A percentile compares a stretch with the other conserved stretches of the same genome.
Evolutionary conservation across 2,797 vertebrate species (phyloP).

Genomic region (Xenops minutus): DNA sequence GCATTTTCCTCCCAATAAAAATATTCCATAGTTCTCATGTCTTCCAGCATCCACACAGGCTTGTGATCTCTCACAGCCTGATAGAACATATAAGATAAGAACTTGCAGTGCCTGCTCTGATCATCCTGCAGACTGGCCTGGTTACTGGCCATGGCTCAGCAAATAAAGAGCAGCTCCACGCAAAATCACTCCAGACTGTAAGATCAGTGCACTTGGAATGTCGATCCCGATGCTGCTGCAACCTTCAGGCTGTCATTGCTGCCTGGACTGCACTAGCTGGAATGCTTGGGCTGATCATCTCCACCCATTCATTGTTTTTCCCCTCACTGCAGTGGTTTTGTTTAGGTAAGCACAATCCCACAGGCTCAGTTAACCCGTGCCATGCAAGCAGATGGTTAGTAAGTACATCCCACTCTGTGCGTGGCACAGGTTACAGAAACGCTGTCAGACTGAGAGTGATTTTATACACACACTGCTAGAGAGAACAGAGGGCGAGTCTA

Average conservation of each 20-base stretch:
- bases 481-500: slow-evolving; percentile 61
- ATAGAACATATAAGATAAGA: slow-evolving; percentile 84
- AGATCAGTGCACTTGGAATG: slow-evolving; percentile 56
- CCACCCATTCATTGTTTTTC: slow-evolving; percentile 74
- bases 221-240: slow-evolving; percentile 64
- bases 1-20: slow-evolving; percentile 84
- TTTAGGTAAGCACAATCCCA: slow-evolving; percentile 73
- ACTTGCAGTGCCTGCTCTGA: slow-evolving; percentile 76
- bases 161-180: slow-evolving; percentile 41
- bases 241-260: slow-evolving; percentile 70
- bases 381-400: slow-evolving; percentile 57
- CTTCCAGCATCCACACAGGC: slow-evolving; percentile 87
- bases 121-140: slow-evolving; percentile 72
- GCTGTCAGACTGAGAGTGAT: slow-evolving; percentile 51
- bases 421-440: slow-evolving; percentile 49
- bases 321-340: slow-evolving; percentile 71
- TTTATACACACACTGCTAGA: slow-evolving; percentile 24
- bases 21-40: slow-evolving; percentile 87
- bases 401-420: background rate
- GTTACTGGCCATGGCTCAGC: slow-evolving; percentile 71
- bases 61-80: slow-evolving; percentile 87
- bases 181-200: slow-evolving; percentile 42
- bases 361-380: slow-evolving; percentile 69
- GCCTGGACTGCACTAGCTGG: slow-evolving; percentile 53
- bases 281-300: slow-evolving; percentile 67